These are phyloP conservation scores for Megathymus violae DNA, from an alignment of 1,140 invertebrate genomes.

Conservation along the genomic window DNA sequence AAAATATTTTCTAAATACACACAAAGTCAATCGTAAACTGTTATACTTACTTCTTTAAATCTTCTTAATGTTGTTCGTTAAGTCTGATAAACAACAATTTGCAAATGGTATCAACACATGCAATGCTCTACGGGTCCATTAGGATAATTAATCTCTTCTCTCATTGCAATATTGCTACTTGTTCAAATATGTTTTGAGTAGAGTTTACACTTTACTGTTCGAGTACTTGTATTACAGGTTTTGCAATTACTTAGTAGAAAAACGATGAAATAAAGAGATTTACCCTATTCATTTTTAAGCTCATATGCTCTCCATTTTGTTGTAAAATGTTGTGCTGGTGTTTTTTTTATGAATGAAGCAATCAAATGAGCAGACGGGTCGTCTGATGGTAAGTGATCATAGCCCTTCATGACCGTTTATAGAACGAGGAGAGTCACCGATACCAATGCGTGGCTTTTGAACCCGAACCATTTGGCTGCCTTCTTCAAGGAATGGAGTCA, in stretches of 20 bases:
- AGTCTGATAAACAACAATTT: neutral
- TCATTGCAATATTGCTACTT: constrained; percentile 4
- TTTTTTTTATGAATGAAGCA: too few relatives aligned
- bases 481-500: too few relatives aligned
- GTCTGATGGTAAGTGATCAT: too few relatives aligned
- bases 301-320: too few relatives aligned
- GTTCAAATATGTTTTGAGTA: constrained; percentile 8
- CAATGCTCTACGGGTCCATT: constrained; percentile 14
- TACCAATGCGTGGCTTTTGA: too few relatives aligned
- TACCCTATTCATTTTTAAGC: neutral
- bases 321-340: too few relatives aligned
- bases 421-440: too few relatives aligned
- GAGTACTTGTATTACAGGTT: neutral
- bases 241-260: neutral
- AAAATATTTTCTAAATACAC: too few relatives aligned
- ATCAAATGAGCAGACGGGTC: too few relatives aligned
- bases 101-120: constrained; percentile 3
- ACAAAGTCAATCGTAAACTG: too few relatives aligned
- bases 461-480: too few relatives aligned
- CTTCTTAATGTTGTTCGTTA: neutral
- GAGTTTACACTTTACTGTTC: neutral
- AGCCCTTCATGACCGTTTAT: too few relatives aligned
- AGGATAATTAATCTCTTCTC: constrained; percentile 15
- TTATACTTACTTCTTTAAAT: neutral
- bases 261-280: neutral